Evolutionary conservation across 2,113 vertebrate genomes (phyloP).

Genomic region (Galeopterus variegatus): DNA sequence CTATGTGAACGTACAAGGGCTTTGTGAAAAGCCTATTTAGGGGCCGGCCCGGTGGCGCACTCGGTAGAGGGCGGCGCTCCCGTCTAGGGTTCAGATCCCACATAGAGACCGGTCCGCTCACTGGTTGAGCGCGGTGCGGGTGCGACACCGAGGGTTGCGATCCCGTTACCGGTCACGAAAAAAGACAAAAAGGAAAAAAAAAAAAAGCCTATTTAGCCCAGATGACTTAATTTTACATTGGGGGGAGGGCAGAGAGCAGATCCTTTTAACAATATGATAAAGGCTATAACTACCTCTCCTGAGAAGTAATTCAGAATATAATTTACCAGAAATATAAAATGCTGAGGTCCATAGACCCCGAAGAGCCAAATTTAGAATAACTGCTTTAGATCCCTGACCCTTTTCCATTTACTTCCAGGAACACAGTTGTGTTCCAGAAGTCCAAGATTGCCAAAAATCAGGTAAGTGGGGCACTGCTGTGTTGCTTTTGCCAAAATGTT

Average conservation of each 20-base stretch:
- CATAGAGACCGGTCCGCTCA: too few relatives aligned
- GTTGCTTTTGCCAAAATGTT: conserved; percentile 67
- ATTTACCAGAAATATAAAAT: not conserved
- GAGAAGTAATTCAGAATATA: not conserved
- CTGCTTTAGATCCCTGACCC: not conserved
- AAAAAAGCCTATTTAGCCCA: conserved; percentile 5
- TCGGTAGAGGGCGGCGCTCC: too few relatives aligned
- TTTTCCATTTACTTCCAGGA: conserved; percentile 56
- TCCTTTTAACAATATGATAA: not conserved
- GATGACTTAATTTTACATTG: not conserved
- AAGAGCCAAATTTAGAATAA: not conserved
- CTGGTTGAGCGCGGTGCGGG: too few relatives aligned
- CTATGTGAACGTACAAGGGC: not conserved
- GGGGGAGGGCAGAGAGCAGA: not conserved
- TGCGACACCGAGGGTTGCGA: too few relatives aligned
- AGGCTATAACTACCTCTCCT: not conserved
- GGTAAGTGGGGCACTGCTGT: conserved; percentile 45
- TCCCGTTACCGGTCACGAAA: too few relatives aligned
- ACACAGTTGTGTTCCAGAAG: not conserved
- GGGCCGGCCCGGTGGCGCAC: too few relatives aligned
- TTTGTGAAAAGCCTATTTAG: conserved; percentile 28
- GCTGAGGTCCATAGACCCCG: not conserved
- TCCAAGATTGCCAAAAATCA: conserved; percentile 26
- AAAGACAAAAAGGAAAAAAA: too few relatives aligned
- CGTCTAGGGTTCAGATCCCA: too few relatives aligned